Evolutionary conservation across 1,140 invertebrate species (phyloP).

Genomic region (Drosophila chauvacae): DNA sequence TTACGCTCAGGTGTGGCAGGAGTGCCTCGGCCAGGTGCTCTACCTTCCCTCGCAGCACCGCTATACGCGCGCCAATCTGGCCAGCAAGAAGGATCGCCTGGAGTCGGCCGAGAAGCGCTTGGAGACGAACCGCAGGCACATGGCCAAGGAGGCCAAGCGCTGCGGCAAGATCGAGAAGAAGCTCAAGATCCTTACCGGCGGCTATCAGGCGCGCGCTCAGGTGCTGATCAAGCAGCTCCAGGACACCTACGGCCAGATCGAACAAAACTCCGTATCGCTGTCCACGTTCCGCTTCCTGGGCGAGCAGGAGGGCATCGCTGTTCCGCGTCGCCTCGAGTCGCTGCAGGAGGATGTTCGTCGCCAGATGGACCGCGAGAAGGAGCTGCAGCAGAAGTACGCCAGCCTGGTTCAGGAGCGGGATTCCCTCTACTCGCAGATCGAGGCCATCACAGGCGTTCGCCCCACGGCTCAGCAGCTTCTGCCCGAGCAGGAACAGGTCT

Average conservation of each 20-base stretch:
- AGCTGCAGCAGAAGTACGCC: slow-evolving; percentile 88
- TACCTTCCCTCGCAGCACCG: slow-evolving; percentile 95
- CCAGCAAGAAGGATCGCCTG: slow-evolving; percentile 97
- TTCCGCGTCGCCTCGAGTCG: slow-evolving; percentile 94
- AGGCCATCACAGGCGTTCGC: slow-evolving; percentile 46
- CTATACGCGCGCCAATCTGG: slow-evolving; percentile 96
- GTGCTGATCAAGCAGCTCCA: slow-evolving; percentile 95
- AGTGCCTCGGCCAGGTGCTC: slow-evolving; percentile 95
- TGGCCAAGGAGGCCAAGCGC: slow-evolving; percentile 97
- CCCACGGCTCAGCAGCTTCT: slow-evolving; percentile 58
- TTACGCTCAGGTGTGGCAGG: slow-evolving; percentile 98
- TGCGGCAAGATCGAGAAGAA: slow-evolving; percentile 99
- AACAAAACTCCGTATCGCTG: slow-evolving; percentile 94
- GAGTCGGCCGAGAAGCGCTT: slow-evolving; percentile 96
- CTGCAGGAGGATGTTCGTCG: slow-evolving; percentile 96
- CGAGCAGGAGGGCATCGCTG: slow-evolving; percentile 95
- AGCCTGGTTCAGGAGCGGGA: slow-evolving; percentile 70
- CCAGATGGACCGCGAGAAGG: slow-evolving; percentile 95
- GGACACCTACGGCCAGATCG: slow-evolving; percentile 95
- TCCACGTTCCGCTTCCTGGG: slow-evolving; percentile 97
- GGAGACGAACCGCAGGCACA: slow-evolving; percentile 96
- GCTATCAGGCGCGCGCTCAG: slow-evolving; percentile 94
- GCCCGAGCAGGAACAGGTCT: slow-evolving; percentile 33
- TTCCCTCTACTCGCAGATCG: slow-evolving; percentile 53
- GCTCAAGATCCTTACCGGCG: slow-evolving; percentile 95